Conservation (phyloP, 30 jellyfish, hydroid and myxozoan species). For the Cassiopea xamachana region DNA sequence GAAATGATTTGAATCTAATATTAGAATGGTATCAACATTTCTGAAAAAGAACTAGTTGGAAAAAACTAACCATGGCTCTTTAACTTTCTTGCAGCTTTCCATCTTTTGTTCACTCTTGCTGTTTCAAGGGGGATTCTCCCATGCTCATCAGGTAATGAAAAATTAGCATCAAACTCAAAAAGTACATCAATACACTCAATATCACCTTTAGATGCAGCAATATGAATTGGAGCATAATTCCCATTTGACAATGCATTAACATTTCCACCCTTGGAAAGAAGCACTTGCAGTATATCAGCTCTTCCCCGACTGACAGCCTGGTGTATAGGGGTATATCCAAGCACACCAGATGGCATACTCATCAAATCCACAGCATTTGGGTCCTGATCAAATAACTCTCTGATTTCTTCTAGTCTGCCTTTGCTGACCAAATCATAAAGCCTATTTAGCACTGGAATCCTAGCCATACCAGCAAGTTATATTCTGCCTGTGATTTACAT, state of each 20-base stretch:
- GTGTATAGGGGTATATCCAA: conserved; percentile 95
- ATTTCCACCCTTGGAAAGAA: conserved; percentile 87
- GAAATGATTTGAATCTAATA: neutral
- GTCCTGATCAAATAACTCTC: conserved; percentile 54
- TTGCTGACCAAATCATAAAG: conserved; percentile 74
- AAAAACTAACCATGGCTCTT: conserved; percentile 67
- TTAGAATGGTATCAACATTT: neutral
- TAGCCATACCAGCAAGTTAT: neutral
- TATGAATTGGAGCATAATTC: conserved; percentile 88
- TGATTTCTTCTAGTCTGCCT: conserved; percentile 73
- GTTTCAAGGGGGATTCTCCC: conserved; percentile 86
- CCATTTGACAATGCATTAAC: conserved; percentile 88
- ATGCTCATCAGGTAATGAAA: conserved; percentile 76
- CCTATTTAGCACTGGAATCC: conserved; percentile 32
- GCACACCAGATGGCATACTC: conserved; percentile 87
- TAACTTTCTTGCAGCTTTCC: conserved; percentile 74
- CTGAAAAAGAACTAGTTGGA: neutral
- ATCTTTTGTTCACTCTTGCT: conserved; percentile 75
- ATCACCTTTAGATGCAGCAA: conserved; percentile 97
- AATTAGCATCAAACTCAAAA: conserved; percentile 73
- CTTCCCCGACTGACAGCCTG: conserved; percentile 86
- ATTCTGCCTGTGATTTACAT: neutral
- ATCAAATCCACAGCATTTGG: conserved; percentile 51
- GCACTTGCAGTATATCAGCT: conserved; percentile 70
- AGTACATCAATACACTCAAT: conserved; percentile 78